Percentiles rank a stretch among this genome's conserved stretches.
These are phyloP conservation scores for Gobiocypris rarus DNA, from an alignment of 2,113 vertebrate genomes.

Conservation along the genomic window DNA sequence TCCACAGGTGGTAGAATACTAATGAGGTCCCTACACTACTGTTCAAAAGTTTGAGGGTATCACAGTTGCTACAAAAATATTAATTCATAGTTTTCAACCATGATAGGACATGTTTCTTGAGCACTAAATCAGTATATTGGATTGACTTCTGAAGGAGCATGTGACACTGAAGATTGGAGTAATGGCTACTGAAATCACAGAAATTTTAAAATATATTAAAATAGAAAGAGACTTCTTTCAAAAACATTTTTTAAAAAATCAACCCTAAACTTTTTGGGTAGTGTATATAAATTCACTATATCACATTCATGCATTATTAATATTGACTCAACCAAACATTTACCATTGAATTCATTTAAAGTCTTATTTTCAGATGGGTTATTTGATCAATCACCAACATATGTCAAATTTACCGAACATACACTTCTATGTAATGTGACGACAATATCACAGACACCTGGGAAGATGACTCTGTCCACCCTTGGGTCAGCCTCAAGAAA, in stretches of 20 bases:
- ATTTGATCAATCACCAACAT: neutral
- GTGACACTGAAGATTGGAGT: neutral
- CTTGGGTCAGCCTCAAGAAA: constrained; percentile 82
- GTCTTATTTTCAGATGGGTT: neutral
- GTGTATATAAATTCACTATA: no score
- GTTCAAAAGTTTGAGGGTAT: neutral
- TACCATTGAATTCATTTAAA: no score
- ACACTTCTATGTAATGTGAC: no score
- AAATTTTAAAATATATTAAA: neutral
- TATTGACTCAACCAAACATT: no score
- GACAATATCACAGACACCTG: constrained; percentile 74
- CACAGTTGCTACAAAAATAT: neutral
- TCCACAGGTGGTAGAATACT: neutral
- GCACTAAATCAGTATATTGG: neutral
- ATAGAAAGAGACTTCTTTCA: no score
- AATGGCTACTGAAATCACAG: neutral
- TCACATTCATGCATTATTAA: no score
- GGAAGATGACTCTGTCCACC: constrained; percentile 88
- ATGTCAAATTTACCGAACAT: neutral
- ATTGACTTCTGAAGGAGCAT: neutral
- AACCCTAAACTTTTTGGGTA: no score
- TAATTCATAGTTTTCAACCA: neutral
- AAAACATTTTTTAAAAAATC: no score
- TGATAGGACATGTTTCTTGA: neutral
- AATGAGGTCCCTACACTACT: neutral